Evolutionary conservation across 2,113 vertebrate species (phyloP).

Genomic region (Amphilophus citrinellus): DNA sequence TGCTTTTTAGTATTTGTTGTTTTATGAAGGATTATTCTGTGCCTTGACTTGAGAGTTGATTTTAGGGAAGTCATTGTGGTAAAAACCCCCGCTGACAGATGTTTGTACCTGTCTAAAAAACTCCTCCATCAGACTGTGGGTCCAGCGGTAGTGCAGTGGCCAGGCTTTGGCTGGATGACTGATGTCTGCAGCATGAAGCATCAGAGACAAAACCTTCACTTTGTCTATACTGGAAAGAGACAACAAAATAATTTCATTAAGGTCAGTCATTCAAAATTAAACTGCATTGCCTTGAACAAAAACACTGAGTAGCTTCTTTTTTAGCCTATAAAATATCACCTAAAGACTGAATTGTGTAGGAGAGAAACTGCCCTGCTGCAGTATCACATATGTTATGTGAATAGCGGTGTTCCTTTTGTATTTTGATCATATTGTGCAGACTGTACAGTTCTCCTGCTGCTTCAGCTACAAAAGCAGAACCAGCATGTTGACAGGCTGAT

Average conservation of each 20-base stretch:
- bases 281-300: not conserved
- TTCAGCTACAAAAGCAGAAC: conserved; percentile 31
- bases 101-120: conserved; percentile 91
- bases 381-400: not conserved
- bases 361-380: not conserved
- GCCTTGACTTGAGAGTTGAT: not conserved
- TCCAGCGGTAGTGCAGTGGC: conserved; percentile 95
- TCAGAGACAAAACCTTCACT: conserved; percentile 95
- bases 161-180: conserved; percentile 97
- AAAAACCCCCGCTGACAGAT: not conserved
- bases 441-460: not conserved
- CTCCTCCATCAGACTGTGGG: conserved; percentile 97
- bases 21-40: not conserved
- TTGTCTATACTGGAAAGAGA: conserved; percentile 83
- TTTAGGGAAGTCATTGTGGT: not conserved
- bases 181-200: conserved; percentile 98
- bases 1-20: not conserved
- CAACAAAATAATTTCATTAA: not conserved
- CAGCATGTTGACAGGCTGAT: conserved; percentile 19
- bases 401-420: not conserved
- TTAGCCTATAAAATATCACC: not conserved
- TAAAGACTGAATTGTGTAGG: not conserved
- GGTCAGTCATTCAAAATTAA: not conserved
- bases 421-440: conserved; percentile 6
- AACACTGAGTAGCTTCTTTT: not conserved